Evolutionary conservation across 1,140 invertebrate species (phyloP), one percentile per base, ranked within the genome.

Genomic region (Globodera ellingtonae): DNA sequence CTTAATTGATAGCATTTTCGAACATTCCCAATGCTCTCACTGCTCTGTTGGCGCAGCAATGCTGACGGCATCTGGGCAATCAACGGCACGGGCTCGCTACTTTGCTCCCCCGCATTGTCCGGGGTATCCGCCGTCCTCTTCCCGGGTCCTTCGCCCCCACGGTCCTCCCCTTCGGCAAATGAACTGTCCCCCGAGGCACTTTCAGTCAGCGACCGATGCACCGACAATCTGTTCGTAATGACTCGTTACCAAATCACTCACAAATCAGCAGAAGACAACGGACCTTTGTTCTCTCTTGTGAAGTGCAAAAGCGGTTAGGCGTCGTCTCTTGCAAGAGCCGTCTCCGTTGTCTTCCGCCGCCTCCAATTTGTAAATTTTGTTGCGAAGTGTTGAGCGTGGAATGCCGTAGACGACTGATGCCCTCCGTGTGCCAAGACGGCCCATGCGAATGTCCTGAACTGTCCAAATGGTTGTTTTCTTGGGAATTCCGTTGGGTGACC

Each of bases 401-500:
- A 98, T 96, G 79, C 95, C 95, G 90, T 98, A 98, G 81, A 97
- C 93, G 48, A 95, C 94, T 56, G 96, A 94, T 0, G 95, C 95
- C 80, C 96, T 92, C 52, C 95, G 91, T 2, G 95, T 96, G 71
- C 95, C 95, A 78, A 98, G 91, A 89, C 95, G 94, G 6, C 95
- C 95, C 88, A 93, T 94, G 89, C 95, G 93, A 86, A 98, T 96
- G 90, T 97, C 95, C 81, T 94, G 92, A 67, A 98, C 92, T 76
- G 35, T 80, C 18, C 35, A 59, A 83, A 83, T 69, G 59, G 21
- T 75, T 46, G 9, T 46, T 44, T 47, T 35, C 18, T 13, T 70
- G 50, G 9, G 72, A 10, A n/a, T 83, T 70, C 18, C 46, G 10
- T 21, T 18, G 48, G n/a, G 7, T 75, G 47, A 82, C 81, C 44